These are phyloP conservation scores for Prorops nasuta DNA, from an alignment of 1,140 invertebrate species.

Conservation along the genomic window DNA sequence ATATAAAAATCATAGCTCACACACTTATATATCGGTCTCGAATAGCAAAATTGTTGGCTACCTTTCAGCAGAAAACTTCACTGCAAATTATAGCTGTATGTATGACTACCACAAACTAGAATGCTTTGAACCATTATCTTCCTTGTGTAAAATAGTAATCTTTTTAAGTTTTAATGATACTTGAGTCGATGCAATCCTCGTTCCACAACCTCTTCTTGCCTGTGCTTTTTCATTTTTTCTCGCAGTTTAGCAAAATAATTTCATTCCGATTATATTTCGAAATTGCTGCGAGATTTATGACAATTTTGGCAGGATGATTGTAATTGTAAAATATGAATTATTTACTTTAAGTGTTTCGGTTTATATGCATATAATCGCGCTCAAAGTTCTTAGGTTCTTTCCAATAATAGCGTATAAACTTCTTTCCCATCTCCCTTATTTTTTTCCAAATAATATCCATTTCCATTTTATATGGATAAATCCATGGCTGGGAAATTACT, in stretches of 20 bases:
- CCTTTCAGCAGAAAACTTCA: no score
- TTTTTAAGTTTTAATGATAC: no score
- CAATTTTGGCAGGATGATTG: constrained; percentile 29
- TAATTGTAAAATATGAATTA: constrained; percentile 38
- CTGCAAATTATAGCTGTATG: no score
- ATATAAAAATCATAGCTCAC: no score
- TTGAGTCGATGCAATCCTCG: no score
- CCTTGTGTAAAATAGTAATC: no score
- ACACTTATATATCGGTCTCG: no score
- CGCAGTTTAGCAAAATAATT: constrained; percentile 16
- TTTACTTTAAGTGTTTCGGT: no score
- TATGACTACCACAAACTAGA: no score
- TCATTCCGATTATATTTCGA: constrained; percentile 17
- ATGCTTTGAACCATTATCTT: no score
- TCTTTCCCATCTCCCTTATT: constrained; percentile 6
- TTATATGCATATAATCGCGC: constrained; percentile 38
- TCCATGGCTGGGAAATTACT: constrained; percentile 30
- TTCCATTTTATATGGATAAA: constrained; percentile 24
- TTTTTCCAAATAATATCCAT: constrained; percentile 10
- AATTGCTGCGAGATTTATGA: constrained; percentile 12
- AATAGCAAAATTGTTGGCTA: no score
- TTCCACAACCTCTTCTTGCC: constrained; percentile 3
- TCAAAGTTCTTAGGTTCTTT: constrained; percentile 27
- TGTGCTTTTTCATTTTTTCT: constrained; percentile 10
- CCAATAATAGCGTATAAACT: no score